These are phyloP conservation scores for Protosalanx chinensis DNA, from an alignment of 2,797 vertebrate genomes.

Conservation along the genomic window DNA sequence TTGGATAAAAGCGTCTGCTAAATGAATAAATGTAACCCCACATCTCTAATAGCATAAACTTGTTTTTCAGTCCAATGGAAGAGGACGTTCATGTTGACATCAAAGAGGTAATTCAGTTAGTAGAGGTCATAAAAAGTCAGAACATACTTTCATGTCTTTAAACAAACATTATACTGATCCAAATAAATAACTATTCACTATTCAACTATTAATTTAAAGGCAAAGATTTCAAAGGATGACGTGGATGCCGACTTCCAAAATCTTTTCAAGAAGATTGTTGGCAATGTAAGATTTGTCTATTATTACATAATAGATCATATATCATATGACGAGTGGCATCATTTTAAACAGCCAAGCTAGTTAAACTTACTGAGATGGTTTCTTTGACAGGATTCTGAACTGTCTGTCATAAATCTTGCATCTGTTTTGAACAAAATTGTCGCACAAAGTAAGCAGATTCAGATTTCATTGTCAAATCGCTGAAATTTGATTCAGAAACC, in stretches of 20 bases:
- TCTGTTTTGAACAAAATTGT: constrained; percentile 80
- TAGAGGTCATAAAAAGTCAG: not conserved
- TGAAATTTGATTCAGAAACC: not conserved
- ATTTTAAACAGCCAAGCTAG: not conserved
- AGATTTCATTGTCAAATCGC: not conserved
- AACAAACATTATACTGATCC: not conserved
- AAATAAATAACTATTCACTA: not conserved
- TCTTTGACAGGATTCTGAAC: constrained; percentile 77
- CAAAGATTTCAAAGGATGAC: constrained; percentile 73
- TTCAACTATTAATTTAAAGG: constrained; percentile 53
- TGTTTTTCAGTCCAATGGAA: constrained; percentile 74
- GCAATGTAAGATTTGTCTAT: constrained; percentile 72
- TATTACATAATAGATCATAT: not conserved
- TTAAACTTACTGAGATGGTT: not conserved
- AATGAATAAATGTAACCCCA: not conserved
- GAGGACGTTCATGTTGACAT: constrained; percentile 74
- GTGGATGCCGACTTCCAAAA: constrained; percentile 81
- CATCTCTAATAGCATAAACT: not conserved
- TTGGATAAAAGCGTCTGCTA: not conserved
- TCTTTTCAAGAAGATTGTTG: constrained; percentile 82
- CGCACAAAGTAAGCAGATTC: constrained; percentile 76
- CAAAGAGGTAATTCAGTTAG: constrained; percentile 75
- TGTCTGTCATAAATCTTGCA: constrained; percentile 82
- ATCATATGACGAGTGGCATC: not conserved
- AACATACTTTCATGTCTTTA: not conserved